Percentiles rank a stretch among this genome's conserved stretches.
Evolutionary conservation across 2,113 vertebrate species (phyloP).

Genomic region (Aplodontia rufa): DNA sequence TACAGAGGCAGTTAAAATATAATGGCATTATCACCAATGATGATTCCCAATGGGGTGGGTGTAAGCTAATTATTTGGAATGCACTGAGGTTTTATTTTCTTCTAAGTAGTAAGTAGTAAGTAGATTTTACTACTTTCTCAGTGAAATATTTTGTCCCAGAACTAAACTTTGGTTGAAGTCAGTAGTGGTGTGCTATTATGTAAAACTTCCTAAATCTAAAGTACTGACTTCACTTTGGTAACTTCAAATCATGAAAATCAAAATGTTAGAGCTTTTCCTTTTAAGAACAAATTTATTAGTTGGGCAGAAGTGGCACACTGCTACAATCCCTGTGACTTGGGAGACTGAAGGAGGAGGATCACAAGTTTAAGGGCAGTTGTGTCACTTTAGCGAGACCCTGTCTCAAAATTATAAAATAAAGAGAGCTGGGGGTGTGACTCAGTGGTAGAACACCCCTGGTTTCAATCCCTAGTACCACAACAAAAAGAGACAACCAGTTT

Average conservation of each 20-base stretch:
- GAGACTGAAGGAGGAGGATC: too few relatives aligned
- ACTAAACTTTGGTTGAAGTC: neutral
- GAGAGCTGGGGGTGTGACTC: too few relatives aligned
- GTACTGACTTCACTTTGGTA: slow-evolving; percentile 27
- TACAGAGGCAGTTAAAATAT: neutral
- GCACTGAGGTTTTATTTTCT: slow-evolving; percentile 24
- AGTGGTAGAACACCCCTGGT: too few relatives aligned
- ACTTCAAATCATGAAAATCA: slow-evolving; percentile 1
- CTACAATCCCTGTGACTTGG: too few relatives aligned
- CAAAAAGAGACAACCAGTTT: neutral
- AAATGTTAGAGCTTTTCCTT: neutral
- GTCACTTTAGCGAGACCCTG: too few relatives aligned
- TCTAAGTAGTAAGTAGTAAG: too few relatives aligned
- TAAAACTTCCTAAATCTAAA: neutral
- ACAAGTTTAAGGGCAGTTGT: too few relatives aligned
- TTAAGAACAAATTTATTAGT: neutral
- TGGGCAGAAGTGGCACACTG: too few relatives aligned
- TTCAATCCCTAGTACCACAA: too few relatives aligned
- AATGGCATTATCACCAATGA: neutral
- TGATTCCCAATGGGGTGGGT: neutral
- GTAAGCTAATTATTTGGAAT: slow-evolving; percentile 11
- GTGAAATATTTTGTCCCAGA: neutral
- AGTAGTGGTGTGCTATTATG: neutral
- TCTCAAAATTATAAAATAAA: too few relatives aligned
- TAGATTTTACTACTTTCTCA: slow-evolving; percentile 6